Conservation (phyloP, 2,797 vertebrate species). For the Decapterus maruadsi region DNA sequence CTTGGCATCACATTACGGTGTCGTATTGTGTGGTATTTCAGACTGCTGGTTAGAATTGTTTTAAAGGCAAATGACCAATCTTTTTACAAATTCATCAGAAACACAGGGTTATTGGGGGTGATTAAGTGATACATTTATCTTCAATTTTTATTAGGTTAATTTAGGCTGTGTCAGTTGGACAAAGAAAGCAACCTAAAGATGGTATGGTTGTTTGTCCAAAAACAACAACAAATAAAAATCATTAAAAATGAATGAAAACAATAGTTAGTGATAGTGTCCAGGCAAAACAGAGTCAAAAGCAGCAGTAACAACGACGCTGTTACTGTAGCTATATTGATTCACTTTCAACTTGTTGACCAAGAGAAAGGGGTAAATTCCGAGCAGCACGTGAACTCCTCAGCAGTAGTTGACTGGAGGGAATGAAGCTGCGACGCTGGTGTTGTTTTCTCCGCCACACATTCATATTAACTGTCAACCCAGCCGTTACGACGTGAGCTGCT, state of each 20-base stretch:
- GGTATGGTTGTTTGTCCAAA: too few species aligned
- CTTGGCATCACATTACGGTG: not conserved
- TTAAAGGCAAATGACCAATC: not conserved
- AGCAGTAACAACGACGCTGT: not conserved
- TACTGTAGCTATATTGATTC: not conserved
- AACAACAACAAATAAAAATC: too few species aligned
- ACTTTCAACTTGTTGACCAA: not conserved
- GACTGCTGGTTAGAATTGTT: not conserved
- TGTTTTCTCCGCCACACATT: constrained; percentile 67
- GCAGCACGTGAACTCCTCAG: constrained; percentile 52
- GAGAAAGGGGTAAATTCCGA: constrained; percentile 34
- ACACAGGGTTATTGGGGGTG: not conserved
- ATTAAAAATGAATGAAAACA: not conserved
- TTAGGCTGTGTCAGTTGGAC: too few species aligned
- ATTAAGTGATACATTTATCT: not conserved
- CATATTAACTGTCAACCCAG: constrained; percentile 40
- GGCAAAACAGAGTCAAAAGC: not conserved
- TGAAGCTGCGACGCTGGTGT: constrained; percentile 64
- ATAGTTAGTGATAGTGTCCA: not conserved
- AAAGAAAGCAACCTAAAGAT: too few species aligned
- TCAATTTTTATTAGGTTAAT: not conserved
- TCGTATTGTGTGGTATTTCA: not conserved
- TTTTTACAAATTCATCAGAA: not conserved
- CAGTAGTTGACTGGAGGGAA: constrained; percentile 67
- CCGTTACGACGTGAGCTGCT: constrained; percentile 47